Evolutionary conservation across 2,888 invertebrate genomes (phyloP).

Genomic region (Boloria selene): DNA sequence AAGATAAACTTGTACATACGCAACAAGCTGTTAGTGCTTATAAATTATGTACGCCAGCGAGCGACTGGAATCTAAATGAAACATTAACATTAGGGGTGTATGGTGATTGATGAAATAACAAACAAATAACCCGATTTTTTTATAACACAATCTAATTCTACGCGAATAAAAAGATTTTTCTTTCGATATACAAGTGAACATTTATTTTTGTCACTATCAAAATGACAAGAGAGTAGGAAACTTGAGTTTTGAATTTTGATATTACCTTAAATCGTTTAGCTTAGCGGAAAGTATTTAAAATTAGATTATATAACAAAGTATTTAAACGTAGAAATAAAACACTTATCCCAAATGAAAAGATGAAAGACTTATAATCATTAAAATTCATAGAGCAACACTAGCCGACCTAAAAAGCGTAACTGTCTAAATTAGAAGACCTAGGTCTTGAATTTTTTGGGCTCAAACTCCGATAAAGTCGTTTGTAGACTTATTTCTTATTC

Average conservation of each 20-base stretch:
- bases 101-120: neutral
- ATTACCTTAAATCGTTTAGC: too few relatives aligned
- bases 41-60: conserved; percentile 18
- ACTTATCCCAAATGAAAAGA: neutral
- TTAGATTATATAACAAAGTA: too few relatives aligned
- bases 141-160: neutral
- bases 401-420: conserved; percentile 11
- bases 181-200: neutral
- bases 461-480: conserved; percentile 33
- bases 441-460: conserved; percentile 14
- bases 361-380: neutral
- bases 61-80: conserved; percentile 18
- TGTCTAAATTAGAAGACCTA: conserved; percentile 18
- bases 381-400: conserved; percentile 6
- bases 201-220: neutral
- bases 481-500: conserved; percentile 40
- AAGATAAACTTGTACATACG: conserved; percentile 5
- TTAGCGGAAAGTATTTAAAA: too few relatives aligned
- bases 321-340: neutral
- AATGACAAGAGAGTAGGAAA: too few relatives aligned
- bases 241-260: too few relatives aligned
- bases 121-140: conserved; percentile 4
- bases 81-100: conserved; percentile 13
- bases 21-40: conserved; percentile 18
- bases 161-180: neutral